These are phyloP conservation scores for Passer domesticus DNA, from an alignment of 2,113 vertebrate species.

Conservation along the genomic window DNA sequence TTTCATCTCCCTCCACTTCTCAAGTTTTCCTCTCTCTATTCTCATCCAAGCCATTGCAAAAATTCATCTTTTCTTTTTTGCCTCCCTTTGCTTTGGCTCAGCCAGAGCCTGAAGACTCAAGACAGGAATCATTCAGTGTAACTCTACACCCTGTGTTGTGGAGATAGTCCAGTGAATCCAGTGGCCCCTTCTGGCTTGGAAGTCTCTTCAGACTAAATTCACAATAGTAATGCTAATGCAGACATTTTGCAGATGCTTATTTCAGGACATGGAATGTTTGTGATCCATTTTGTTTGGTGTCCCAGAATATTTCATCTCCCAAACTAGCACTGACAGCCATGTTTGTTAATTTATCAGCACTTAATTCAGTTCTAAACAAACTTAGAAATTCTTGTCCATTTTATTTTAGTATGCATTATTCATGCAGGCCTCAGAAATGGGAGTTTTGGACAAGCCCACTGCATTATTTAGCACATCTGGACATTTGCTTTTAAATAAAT, in stretches of 20 bases:
- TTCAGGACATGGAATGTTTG: not conserved
- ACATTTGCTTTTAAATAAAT: not conserved
- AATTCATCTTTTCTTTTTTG: not conserved
- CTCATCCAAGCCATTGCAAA: not conserved
- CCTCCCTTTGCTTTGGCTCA: not conserved
- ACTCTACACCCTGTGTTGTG: not conserved
- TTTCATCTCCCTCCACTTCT: not conserved
- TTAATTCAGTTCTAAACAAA: not conserved
- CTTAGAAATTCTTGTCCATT: not conserved
- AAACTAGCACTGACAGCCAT: not conserved
- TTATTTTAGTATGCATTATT: not conserved
- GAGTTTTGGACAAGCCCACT: not conserved
- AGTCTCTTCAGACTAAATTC: not conserved
- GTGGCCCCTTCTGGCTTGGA: not conserved
- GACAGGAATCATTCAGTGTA: not conserved
- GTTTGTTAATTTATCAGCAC: not conserved
- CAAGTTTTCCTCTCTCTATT: not conserved
- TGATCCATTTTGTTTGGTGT: not conserved
- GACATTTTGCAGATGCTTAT: slow-evolving; percentile 16
- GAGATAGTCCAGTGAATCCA: not conserved
- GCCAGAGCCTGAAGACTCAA: not conserved
- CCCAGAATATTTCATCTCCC: not conserved
- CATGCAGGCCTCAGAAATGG: not conserved
- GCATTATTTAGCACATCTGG: not conserved
- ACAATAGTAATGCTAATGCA: not conserved